Base-by-base conservation (phyloP, 2,888 invertebrate species). In the Ectobius pallidus region DNA sequence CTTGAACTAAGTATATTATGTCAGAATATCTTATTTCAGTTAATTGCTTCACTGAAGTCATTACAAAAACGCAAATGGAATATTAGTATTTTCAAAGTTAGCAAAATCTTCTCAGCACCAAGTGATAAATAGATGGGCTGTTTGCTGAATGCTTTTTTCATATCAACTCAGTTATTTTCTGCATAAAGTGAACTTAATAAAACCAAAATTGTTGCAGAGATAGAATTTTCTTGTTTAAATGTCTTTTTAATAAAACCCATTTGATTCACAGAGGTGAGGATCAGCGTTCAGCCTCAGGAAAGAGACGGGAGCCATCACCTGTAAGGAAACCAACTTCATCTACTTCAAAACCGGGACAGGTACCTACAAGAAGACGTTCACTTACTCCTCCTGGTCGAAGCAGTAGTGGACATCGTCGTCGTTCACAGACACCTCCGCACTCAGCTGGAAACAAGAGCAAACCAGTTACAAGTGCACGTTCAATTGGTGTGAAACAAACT, bases 391-490 rank as follows among this genome's bases (percentile, higher is more conserved):
- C 67, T 2, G 73, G 62, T n/a, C 71, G 72, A 11, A 72, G 67
- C 52, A 69, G 63, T 7, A 70, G 73, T 32, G 69, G 67, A 20
- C 73, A 73, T 30, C 42, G 74, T 1, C 73, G 72, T 4, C 61
- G 74, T 16, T 76, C 75, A 9, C 74, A 70, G 11, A 65, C 73
- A 2, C 74, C 74, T 16, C 72, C 70, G 14, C 73, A 73, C 46
- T 52, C 58, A 14, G 46, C 25, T 27, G 63, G 63, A 49, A n/a
- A 25, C 20, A 71, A 73, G 69, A 65, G 27, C 63, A 73, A 73
- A 34, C 3, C 49, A 27, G n/a, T 34, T 14, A 14, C 63, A 14
- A 22, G 42, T 22, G 16, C 69, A 14, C 49, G 69, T 16, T 65
- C 69, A 1, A 52, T 49, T 18, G 27, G 49, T n/a, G 11, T 58